Evolutionary conservation across 2,888 invertebrate species (phyloP).

Genomic region (Ctena decussata): DNA sequence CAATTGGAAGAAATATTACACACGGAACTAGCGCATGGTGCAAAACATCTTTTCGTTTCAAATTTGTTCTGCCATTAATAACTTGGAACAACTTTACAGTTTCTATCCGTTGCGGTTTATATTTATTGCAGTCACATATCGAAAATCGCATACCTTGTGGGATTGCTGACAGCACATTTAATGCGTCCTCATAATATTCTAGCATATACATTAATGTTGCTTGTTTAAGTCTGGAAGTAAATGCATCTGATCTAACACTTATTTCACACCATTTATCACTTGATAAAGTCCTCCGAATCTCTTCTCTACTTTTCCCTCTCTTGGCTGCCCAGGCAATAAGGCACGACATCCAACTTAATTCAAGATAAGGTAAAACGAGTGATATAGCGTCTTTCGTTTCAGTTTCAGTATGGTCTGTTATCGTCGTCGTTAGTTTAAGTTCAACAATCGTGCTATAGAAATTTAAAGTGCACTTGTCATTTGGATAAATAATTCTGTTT

Average conservation of each 20-base stretch:
- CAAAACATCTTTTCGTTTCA: background rate
- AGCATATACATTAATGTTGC: background rate
- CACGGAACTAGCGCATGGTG: background rate
- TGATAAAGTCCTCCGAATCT: background rate
- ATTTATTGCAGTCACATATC: background rate
- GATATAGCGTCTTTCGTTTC: background rate
- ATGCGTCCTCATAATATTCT: background rate
- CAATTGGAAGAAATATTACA: background rate
- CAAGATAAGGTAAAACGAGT: background rate
- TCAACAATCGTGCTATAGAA: no score
- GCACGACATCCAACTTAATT: background rate
- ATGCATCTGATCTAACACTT: background rate
- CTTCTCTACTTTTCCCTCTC: background rate
- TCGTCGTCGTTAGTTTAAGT: no score
- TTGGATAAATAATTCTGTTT: no score
- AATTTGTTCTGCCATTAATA: no score
- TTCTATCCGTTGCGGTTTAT: background rate
- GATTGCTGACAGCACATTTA: background rate
- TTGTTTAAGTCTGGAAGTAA: background rate
- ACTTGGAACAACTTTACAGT: background rate
- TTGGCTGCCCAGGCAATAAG: background rate
- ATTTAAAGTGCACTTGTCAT: no score
- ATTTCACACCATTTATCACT: background rate
- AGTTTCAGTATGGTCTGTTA: background rate
- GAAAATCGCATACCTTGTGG: no score